Conservation (phyloP, 2,113 vertebrate species). For the Elgaria multicarinata region DNA sequence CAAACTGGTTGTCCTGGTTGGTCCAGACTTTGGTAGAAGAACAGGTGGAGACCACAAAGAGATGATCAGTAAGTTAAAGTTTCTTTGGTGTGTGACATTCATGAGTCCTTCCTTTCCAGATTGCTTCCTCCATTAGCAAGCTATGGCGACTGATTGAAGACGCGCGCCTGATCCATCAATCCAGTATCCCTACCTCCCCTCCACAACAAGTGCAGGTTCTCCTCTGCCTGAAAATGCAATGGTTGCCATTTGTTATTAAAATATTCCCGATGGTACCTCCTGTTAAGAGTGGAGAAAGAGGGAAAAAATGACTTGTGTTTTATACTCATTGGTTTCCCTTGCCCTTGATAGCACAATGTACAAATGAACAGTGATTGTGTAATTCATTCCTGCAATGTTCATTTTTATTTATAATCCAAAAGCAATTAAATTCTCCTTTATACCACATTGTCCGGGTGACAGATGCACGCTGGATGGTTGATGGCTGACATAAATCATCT, state of each 20-base stretch:
- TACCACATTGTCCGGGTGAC: constrained; percentile 77
- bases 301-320: constrained; percentile 65
- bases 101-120: constrained; percentile 69
- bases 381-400: constrained; percentile 75
- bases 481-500: constrained; percentile 84
- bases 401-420: constrained; percentile 79
- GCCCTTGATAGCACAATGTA: constrained; percentile 70
- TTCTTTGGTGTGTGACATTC: constrained; percentile 75
- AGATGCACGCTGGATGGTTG: constrained; percentile 80
- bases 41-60: constrained; percentile 45
- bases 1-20: background rate
- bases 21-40: background rate
- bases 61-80: constrained; percentile 50
- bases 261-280: constrained; percentile 45
- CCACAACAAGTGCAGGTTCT: constrained; percentile 42
- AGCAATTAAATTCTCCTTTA: constrained; percentile 81
- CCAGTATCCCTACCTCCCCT: constrained; percentile 46
- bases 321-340: constrained; percentile 67
- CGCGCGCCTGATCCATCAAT: constrained; percentile 67
- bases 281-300: background rate
- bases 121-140: constrained; percentile 68
- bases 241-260: constrained; percentile 76
- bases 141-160: constrained; percentile 73
- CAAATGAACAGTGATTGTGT: constrained; percentile 74
- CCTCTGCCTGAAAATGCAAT: constrained; percentile 49